Percentiles rank a stretch among this genome's conserved stretches.
Conservation (phyloP, 1,140 invertebrate genomes). For the Scaptodrosophila lebanonensis region DNA sequence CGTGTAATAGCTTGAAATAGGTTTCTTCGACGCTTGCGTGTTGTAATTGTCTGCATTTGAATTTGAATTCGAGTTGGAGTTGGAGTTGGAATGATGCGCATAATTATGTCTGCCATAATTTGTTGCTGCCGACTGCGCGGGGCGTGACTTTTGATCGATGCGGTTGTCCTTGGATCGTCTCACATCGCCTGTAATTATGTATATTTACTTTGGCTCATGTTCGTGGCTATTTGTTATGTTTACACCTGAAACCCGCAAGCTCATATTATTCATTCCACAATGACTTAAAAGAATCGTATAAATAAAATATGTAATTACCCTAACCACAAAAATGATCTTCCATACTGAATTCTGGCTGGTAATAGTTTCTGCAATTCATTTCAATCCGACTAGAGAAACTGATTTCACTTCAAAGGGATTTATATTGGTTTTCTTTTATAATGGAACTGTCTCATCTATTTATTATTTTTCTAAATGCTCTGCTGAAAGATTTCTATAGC, state of each 20-base stretch:
- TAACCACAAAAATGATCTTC: conserved; percentile 6
- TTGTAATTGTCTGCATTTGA: conserved; percentile 40
- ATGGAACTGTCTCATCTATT: too few relatives aligned
- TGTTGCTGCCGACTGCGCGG: too few relatives aligned
- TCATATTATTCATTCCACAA: neutral
- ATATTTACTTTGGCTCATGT: neutral
- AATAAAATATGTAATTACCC: neutral
- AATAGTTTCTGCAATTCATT: too few relatives aligned
- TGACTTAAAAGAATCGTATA: conserved; percentile 1
- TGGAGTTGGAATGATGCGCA: conserved; percentile 16
- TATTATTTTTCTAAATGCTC: too few relatives aligned
- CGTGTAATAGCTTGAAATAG: conserved; percentile 75
- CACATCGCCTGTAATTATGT: conserved; percentile 60
- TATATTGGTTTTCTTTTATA: too few relatives aligned
- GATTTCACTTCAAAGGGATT: too few relatives aligned
- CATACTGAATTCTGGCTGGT: too few relatives aligned
- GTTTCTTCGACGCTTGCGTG: conserved; percentile 56
- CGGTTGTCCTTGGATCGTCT: conserved; percentile 69
- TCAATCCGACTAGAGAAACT: too few relatives aligned
- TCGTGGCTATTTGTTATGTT: too few relatives aligned
- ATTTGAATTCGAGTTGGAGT: conserved; percentile 30
- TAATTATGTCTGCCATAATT: conserved; percentile 52
- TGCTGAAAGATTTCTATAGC: too few relatives aligned
- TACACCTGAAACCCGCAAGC: too few relatives aligned
- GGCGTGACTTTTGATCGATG: conserved; percentile 63